Base-by-base conservation (phyloP, 2,888 invertebrate species). In the Sussaba pulchella region DNA sequence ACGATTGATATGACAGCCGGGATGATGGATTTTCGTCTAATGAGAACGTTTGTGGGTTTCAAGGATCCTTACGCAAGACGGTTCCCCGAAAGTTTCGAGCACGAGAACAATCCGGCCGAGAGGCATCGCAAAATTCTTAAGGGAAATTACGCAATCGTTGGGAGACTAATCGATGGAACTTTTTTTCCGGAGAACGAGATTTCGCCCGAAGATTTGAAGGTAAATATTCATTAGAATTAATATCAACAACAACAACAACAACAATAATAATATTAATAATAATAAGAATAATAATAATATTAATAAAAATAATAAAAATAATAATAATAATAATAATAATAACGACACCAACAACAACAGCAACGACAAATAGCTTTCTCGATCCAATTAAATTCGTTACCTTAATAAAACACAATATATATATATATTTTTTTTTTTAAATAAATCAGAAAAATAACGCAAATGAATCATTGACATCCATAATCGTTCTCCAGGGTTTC, bases 111-210 rank as follows among this genome's bases (percentile, higher is more conserved):
- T 1, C 41, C 52, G 1, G 63, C 77, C 2, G 85, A 87, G 0
- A 67, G 84, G 36, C 84, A 86, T 8, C 1, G 36, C 1, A 83
- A 86, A 21, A 85, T 90, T n/a, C 0, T 64, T 0, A 69, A 78
- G 6, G 87, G 87, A n/a, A 86, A 89, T 71, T 89, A 88, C 36
- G 91, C 88, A 0, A 84, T 90, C 10, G 19, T 89, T 1, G 91
- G 91, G 1, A 85, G 83, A 74, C 74, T 89, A 9, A 73, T 91
- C 0, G 87, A 84, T 0, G 70, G 84, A 0, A 83, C 85, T n/a
- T 91, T 90, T 66, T 90, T 90, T 70, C 90, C 91, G 0, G 88
- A 88, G 10, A 85, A 89, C 59, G 17, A 78, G 0, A 61, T 91
- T 0, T 50, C 73, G 0, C 76, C 84, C 5, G 83, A 86, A 2